Evolutionary conservation across 2,797 vertebrate species (phyloP).

Genomic region (Enteromius trimaculatus): DNA sequence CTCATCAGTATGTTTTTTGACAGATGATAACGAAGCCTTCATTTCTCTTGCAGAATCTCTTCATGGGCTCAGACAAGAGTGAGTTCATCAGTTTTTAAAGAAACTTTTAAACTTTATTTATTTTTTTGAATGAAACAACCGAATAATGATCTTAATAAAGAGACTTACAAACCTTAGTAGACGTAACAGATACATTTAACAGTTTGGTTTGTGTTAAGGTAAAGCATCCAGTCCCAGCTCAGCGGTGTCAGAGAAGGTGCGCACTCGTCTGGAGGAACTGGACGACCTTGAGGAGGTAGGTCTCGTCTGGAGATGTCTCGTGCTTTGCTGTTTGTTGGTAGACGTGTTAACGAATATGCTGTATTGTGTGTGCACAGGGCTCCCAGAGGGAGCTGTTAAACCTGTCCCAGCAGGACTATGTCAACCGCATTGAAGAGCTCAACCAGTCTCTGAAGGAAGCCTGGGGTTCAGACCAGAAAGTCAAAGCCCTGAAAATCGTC

Average conservation of each 20-base stretch:
- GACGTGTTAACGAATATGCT: constrained; percentile 48
- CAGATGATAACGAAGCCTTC: background rate
- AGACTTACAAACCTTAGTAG: background rate
- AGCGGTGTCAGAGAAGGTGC: constrained; percentile 94
- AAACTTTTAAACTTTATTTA: too few relatives aligned
- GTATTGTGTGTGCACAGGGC: constrained; percentile 76
- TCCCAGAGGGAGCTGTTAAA: constrained; percentile 95
- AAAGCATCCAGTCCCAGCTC: constrained; percentile 83
- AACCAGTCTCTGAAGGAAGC: constrained; percentile 97
- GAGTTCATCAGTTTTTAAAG: constrained; percentile 58
- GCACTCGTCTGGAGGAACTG: constrained; percentile 93
- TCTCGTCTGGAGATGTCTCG: background rate
- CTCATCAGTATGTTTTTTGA: background rate
- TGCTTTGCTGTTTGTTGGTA: background rate
- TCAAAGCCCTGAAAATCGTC: constrained; percentile 97
- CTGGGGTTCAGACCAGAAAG: constrained; percentile 98
- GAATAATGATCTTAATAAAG: background rate
- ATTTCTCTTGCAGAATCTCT: constrained; percentile 84
- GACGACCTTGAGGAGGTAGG: constrained; percentile 96
- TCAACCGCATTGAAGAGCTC: constrained; percentile 94
- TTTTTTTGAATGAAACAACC: too few relatives aligned
- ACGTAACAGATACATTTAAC: background rate
- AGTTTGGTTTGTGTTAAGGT: constrained; percentile 69
- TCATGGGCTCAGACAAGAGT: constrained; percentile 95
- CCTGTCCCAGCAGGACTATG: constrained; percentile 96